Base-by-base conservation (phyloP, 2,888 invertebrate species). In the Euplagia quadripunctaria region DNA sequence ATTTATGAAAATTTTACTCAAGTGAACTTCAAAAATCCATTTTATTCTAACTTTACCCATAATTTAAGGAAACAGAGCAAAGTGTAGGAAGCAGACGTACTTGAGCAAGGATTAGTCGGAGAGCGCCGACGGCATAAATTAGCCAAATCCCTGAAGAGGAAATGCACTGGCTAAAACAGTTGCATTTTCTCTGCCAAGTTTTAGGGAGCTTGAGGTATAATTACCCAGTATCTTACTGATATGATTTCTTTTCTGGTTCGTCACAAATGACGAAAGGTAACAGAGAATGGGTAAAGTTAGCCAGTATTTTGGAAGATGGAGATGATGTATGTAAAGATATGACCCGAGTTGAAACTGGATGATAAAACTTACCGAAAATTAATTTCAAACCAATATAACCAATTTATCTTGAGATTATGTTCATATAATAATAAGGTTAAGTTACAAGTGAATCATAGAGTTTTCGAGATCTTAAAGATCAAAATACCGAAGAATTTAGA, bases 51-150 rank as follows among this genome's bases (percentile, higher is more conserved):
- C 70, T 77, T 76, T 52, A 20, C 65, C 41, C 63, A 73, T 73
- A 68, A 77, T 49, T 78, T 68, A 70, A 63, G 65, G 46, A 49
- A 68, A 43, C 31, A 64, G 51, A 66, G 55, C 64, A 46, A 63
- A 31, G 49, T 31, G 58, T 43, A 42, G 63, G n/a, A 74, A 74
- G 66, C 73, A 75, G 71, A 67, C 67, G 66, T 66, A 68, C 71
- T 72, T 58, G 71, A 66, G 74, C 68, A 42, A 66, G 82, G 85
- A 87, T 90, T 88, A 88, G 70, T 79, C 75, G 76, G 74, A 87
- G 87, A 88, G 86, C 85, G 71, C 31, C 85, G 72, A 31, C 43
- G 71, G 78, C 78, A 89, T 91, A 91, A 89, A 90, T 91, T 90
- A 88, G 72, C 78, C 64, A 76, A 84, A 87, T 87, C 89, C 84